A percentile compares a stretch with the other conserved stretches of the same genome.
Evolutionary conservation across 2,797 vertebrate species (phyloP).

Genomic region (Adrianichthys oophorus): DNA sequence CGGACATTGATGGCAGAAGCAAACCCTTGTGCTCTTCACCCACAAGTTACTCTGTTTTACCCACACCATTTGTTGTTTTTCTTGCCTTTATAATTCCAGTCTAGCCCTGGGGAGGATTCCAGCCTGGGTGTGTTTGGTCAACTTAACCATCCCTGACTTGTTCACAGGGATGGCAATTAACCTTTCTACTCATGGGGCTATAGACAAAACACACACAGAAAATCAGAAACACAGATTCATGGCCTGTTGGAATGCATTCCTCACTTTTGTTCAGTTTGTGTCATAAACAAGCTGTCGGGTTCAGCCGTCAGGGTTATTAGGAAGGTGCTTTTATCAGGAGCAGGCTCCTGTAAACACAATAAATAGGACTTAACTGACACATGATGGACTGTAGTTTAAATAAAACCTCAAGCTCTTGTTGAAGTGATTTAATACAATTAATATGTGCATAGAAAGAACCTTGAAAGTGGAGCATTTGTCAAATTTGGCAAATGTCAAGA

Average conservation of each 20-base stretch:
- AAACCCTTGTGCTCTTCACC: background rate
- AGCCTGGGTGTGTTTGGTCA: slow-evolving; percentile 48
- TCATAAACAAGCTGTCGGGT: slow-evolving; percentile 25
- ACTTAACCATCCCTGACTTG: slow-evolving; percentile 46
- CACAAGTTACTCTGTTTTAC: slow-evolving; percentile 1
- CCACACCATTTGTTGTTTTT: slow-evolving; percentile 26
- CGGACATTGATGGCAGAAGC: background rate
- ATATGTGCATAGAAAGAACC: too few relatives aligned
- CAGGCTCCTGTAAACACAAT: too few relatives aligned
- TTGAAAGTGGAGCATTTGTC: too few relatives aligned
- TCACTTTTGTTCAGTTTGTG: slow-evolving; percentile 12
- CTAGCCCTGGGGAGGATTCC: slow-evolving; percentile 31
- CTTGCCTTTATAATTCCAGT: slow-evolving; percentile 31
- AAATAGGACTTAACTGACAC: slow-evolving; percentile 19
- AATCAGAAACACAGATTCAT: slow-evolving; percentile 1
- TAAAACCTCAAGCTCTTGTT: background rate
- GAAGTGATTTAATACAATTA: too few relatives aligned
- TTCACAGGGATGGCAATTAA: slow-evolving; percentile 55
- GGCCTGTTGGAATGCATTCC: background rate
- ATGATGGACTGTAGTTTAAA: background rate
- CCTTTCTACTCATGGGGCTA: slow-evolving; percentile 45
- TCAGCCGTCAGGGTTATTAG: slow-evolving; percentile 33
- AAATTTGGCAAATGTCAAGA: too few relatives aligned
- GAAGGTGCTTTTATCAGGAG: slow-evolving; percentile 13
- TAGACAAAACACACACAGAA: background rate